phyloP scores from a whole-genome alignment of 1,140 invertebrate species.

The Aphaenogaster floridana region DNA sequence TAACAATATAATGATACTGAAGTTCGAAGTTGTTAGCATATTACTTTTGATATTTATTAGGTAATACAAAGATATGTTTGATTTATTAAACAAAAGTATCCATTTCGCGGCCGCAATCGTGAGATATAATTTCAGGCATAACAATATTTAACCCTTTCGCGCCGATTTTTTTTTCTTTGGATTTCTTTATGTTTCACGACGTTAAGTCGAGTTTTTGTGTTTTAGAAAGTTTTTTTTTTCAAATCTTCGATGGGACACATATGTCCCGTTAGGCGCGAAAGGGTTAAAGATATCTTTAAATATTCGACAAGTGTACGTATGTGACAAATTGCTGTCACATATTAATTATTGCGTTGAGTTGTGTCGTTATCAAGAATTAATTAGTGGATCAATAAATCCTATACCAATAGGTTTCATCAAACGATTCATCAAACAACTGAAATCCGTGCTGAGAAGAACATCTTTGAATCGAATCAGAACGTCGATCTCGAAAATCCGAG shows the following conservation, averaged over 20 bases:
- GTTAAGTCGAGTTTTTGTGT: too few relatives aligned
- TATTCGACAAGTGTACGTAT: not conserved
- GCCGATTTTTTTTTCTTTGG: too few relatives aligned
- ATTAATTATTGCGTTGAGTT: not conserved
- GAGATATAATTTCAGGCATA: not conserved
- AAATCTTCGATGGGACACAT: too few relatives aligned
- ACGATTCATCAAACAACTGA: not conserved
- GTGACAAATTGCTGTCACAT: not conserved
- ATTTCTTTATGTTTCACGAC: too few relatives aligned
- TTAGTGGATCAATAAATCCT: not conserved
- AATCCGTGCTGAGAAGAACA: not conserved
- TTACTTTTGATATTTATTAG: not conserved
- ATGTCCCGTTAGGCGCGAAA: too few relatives aligned
- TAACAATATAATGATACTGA: not conserved
- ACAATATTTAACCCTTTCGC: not conserved
- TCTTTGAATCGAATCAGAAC: conserved; percentile 19
- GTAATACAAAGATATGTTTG: not conserved
- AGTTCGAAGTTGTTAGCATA: not conserved
- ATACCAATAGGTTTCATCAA: not conserved
- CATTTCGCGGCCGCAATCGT: not conserved
- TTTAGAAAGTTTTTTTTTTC: too few relatives aligned
- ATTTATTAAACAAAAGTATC: not conserved
- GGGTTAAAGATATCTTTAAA: not conserved
- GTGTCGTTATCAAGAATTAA: conserved; percentile 4
- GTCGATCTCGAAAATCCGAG: conserved; percentile 30